Evolutionary conservation across 1,140 invertebrate genomes (phyloP), one percentile per base, ranked within the genome.

Genomic region (Pygmarrhopalites habei): DNA sequence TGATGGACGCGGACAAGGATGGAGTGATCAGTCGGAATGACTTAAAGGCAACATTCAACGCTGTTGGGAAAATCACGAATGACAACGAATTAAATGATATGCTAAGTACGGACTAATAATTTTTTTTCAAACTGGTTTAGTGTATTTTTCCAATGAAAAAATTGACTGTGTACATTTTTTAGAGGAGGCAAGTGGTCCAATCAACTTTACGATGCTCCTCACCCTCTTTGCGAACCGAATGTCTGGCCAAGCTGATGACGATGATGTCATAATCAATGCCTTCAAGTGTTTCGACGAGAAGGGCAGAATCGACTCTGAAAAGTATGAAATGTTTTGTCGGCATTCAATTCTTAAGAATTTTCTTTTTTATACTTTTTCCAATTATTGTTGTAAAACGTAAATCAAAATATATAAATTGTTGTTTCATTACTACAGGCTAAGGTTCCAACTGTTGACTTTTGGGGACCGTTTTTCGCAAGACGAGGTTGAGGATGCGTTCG

Each of bases 1-100:
- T 98, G 75, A 98, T 98, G 87, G 95, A 98, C 82, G 87, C 90
- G 79, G 92, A 98, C 82, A 95, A 97, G 80, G 95, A 98, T 79
- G 93, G 94, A 73, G 88, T 98, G 79, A 92, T 98, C 77, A 90
- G 89, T 76, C 93, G 95, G 78, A 88, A 87, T 77, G 95, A 98
- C 80, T 83, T 98, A 73, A 88, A 92, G 75, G 88, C 88, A 74
- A 94, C 92, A 75, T 98, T 93, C 81, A 92, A 95, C 79, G 88
- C 89, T 69, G 84, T 98, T 64, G 95, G 95, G 81, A 87, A 89
- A 77, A 81, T 94, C 63, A 86, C 87, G 72, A 84, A 83, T 70
- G 92, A 95, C 73, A 89, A 91, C 77, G 92, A 95, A 78, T 79
- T 95, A 63, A 90, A 95, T 66, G 84, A 88, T 68, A 95, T 95